Conservation (phyloP, 2,888 invertebrate genomes). For the Eupeodes latifasciatus region DNA sequence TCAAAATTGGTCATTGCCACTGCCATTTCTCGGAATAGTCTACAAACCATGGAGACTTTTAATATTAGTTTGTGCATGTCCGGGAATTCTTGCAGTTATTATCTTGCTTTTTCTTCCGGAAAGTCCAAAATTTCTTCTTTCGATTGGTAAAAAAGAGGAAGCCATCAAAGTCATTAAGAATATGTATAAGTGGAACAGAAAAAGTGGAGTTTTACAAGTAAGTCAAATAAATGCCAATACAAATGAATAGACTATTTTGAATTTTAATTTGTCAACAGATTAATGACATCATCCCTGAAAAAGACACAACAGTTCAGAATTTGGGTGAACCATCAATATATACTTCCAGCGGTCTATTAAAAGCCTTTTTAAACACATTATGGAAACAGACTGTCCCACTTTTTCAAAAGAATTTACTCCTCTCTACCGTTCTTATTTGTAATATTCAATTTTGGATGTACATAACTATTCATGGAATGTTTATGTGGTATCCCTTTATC, state of each 20-base stretch:
- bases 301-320: slow-evolving; percentile 35
- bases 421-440: slow-evolving; percentile 79
- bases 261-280: slow-evolving; percentile 63
- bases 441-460: slow-evolving; percentile 81
- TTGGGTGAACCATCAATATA: not conserved
- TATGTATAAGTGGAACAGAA: slow-evolving; percentile 78
- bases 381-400: slow-evolving; percentile 81
- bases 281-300: slow-evolving; percentile 77
- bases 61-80: slow-evolving; percentile 79
- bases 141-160: slow-evolving; percentile 78
- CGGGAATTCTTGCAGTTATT: slow-evolving; percentile 79
- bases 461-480: slow-evolving; percentile 80
- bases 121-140: slow-evolving; percentile 81
- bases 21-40: slow-evolving; percentile 78
- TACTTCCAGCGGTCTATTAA: slow-evolving; percentile 73
- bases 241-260: not conserved
- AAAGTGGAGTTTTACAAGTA: slow-evolving; percentile 75
- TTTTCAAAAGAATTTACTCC: slow-evolving; percentile 78
- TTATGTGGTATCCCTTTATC: slow-evolving; percentile 82
- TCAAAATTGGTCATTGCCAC: slow-evolving; percentile 79
- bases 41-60: slow-evolving; percentile 82
- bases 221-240: not conserved
- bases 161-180: slow-evolving; percentile 79
- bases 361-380: slow-evolving; percentile 78
- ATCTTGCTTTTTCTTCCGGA: slow-evolving; percentile 80